Base-by-base conservation (phyloP, 2,113 vertebrate species). In the Zootoca vivipara region DNA sequence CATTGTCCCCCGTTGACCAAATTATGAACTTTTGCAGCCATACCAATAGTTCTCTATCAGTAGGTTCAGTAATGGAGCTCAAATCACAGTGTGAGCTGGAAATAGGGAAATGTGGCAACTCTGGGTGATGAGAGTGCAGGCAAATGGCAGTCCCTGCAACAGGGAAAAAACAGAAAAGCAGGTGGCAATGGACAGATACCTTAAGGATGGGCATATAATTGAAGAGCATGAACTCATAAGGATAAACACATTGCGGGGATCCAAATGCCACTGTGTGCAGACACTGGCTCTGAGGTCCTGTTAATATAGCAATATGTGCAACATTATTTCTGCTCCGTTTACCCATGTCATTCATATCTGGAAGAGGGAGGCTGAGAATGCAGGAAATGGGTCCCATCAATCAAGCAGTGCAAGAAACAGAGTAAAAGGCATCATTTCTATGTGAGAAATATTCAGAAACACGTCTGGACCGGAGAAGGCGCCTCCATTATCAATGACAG, bases 1-100 rank as follows among this genome's bases (percentile, higher is more conserved):
- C 92, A 35, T 78, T 78, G 88, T 86, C 94, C 86, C 86, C 92
- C 90, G 90, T 92, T 94, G 93, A 92, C 92, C 83, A 92, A 5
- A 4, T 85, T 83, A 88, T 87, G 87, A 87, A 87, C 84, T 89
- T 87, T 92, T 62, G 58, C 94, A 92, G 94, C 92, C 93, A 93
- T 90, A 90, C 90, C 92, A 93, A 94, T 95, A 85, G 86, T 89
- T 88, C 89, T 79, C 69, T 90, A 40, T 35, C 83, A 83, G 85
- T 93, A 52, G 75, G 85, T 5, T 93, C 92, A 90, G 67, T 92
- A 26, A 82, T 86, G 92, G 89, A 90, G 40, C 0, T 0, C 69
- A 89, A 91, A 83, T 24, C 77, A 67, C 69, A 88, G 87, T 69
- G 90, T 92, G 91, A 94, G 91, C 72, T 87, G 85, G 93, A 90